These are phyloP conservation scores for Excalfactoria chinensis DNA, from an alignment of 2,113 vertebrate genomes.

Conservation along the genomic window DNA sequence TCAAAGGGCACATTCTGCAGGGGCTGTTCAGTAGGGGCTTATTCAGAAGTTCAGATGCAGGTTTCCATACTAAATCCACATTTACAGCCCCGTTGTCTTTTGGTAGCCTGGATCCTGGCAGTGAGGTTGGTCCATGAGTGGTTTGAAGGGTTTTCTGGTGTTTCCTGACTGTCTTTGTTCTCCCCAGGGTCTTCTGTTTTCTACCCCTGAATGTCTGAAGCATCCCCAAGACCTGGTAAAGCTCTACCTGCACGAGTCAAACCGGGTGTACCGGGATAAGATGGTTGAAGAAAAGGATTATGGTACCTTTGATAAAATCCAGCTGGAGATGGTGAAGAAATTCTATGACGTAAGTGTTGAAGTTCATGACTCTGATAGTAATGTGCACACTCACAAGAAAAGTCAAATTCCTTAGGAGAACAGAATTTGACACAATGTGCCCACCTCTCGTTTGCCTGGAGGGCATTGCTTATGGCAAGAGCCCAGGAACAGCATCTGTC, in stretches of 20 bases:
- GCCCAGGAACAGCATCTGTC: neutral
- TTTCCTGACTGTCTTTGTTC: neutral
- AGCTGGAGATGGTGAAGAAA: conserved; percentile 85
- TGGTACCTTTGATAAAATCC: conserved; percentile 88
- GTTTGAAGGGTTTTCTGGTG: neutral
- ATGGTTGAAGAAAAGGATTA: conserved; percentile 88
- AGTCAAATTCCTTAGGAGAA: neutral
- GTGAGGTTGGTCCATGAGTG: neutral
- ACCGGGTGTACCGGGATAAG: conserved; percentile 90
- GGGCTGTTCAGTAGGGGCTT: neutral
- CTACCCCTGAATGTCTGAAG: conserved; percentile 84
- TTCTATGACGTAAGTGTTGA: conserved; percentile 83
- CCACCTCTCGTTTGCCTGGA: neutral
- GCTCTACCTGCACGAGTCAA: conserved; percentile 91
- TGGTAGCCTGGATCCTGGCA: neutral
- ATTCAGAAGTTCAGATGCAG: neutral
- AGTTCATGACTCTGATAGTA: neutral
- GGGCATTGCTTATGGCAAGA: neutral
- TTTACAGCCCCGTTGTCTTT: accelerated
- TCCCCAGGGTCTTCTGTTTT: conserved; percentile 89
- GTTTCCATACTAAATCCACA: neutral
- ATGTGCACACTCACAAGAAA: accelerated
- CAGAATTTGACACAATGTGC: neutral
- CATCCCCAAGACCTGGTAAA: conserved; percentile 83
- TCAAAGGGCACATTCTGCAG: accelerated